Evolutionary conservation across 2,113 vertebrate genomes (phyloP), one percentile per base, ranked within the genome.

Genomic region (Ceyx margarethae): DNA sequence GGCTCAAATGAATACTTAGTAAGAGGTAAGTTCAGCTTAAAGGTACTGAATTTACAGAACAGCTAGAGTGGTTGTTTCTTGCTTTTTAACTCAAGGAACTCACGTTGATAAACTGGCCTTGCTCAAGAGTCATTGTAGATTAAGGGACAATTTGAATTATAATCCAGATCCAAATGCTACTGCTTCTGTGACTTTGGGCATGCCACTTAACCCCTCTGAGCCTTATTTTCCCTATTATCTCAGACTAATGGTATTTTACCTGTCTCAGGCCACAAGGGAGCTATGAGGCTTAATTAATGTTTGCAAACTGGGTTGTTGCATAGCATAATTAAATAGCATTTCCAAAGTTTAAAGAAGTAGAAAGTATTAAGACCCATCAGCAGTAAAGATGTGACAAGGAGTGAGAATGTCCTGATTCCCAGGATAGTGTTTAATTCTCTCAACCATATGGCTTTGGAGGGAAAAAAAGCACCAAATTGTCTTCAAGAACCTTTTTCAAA

Each of bases 221-320:
- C 65, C 73, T 95, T 95, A 90, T 95, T 95, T 94, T 95, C 92
- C 88, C 83, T 95, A 92, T 96, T 93, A 95, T 95, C 84, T 76
- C 92, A 95, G 94, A 88, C 90, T 94, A 94, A 95, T 95, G 71
- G 88, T 92, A 90, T 95, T 96, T 96, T 95, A 95, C 91, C 95
- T 93, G 89, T 91, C 91, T 96, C 90, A 95, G 88, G 87, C 91
- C 93, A 93, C 93, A 93, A 57, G 91, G 93, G 92, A 96, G 85
- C 93, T 93, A 95, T 95, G 73, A 93, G 72, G 91, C 85, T 94
- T 97, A 96, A 95, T 95, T 96, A 94, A 95, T 95, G 92, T 96
- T 95, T 97, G 93, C 87, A 96, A 94, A 96, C 89, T 85, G 78
- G 68, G 85, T 90, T 95, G 89, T 96, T 96, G 93, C 80, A 90